These are phyloP conservation scores for Andrena bicolor DNA, from an alignment of 2,888 invertebrate genomes.

Conservation along the genomic window DNA sequence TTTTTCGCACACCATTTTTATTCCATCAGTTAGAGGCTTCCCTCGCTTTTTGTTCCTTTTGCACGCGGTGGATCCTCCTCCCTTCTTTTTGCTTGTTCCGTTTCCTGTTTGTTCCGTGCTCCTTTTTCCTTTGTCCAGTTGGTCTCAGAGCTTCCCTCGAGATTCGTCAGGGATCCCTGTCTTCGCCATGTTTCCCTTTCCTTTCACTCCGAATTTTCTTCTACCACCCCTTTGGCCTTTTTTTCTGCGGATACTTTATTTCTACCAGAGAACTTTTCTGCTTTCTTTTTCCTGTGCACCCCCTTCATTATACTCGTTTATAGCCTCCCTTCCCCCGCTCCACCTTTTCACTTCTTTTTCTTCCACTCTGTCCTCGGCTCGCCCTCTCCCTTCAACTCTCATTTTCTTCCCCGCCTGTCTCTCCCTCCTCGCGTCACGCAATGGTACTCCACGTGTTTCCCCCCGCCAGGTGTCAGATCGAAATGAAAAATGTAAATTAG, in stretches of 20 bases:
- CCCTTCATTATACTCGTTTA: neutral
- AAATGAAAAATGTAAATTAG: slow-evolving; percentile 81
- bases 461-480: slow-evolving; percentile 74
- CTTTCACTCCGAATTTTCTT: neutral
- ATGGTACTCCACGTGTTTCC: slow-evolving; percentile 40
- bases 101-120: slow-evolving; percentile 16
- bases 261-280: neutral
- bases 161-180: neutral
- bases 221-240: neutral
- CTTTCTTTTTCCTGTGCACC: neutral
- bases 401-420: slow-evolving; percentile 15
- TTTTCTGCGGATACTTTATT: neutral
- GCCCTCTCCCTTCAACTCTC: slow-evolving; percentile 6
- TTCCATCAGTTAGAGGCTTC: slow-evolving; percentile 17
- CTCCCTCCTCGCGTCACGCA: slow-evolving; percentile 37
- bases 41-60: slow-evolving; percentile 23
- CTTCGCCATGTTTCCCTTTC: neutral
- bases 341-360: neutral
- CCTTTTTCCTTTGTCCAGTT: neutral
- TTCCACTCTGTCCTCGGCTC: neutral
- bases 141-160: neutral
- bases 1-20: slow-evolving; percentile 5
- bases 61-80: neutral
- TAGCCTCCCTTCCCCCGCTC: neutral
- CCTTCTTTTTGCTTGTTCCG: slow-evolving; percentile 15